Base-by-base conservation (phyloP, 1,140 invertebrate genomes). In the Carposina sasakii region DNA sequence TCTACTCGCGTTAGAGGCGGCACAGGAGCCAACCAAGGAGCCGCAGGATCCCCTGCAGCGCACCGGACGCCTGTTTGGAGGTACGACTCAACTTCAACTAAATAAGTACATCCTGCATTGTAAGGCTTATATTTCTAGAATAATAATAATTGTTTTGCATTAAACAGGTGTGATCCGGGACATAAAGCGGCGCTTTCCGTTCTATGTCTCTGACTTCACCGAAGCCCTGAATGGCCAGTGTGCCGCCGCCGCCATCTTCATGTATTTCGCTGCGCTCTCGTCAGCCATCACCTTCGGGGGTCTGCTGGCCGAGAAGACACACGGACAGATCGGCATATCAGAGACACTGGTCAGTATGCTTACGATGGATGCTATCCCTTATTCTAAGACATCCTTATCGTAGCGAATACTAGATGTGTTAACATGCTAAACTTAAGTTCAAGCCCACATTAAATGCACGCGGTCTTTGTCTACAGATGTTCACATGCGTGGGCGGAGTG, bases 201-300 rank as follows among this genome's bases (percentile, higher is more conserved):
- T 89, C 70, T 99, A 98, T 71, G 57, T 90, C 44, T 96, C 93
- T 40, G 97, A 99, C 70, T 90, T 98, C 49, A 89, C 83, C 3
- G 96, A 98, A 64, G 96, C 94, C 0, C 65, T 98, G 1, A 97
- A 93, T 75, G 88, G 91, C 0, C 95, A 97, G 67, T 96, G 95
- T 48, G 63, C 96, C 0, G 95, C 96, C 0, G 94, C 96, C 0
- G 90, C 96, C 0, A 93, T 98, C 54, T 98, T 98, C 81, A 97
- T 98, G 89, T 98, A 98, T 81, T 98, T 98, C 78, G 96, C 96
- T 20, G 95, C 94, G 22, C 86, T 98, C 0, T 96, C 96, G 6
- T 96, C 95, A 0, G 96, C 96, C 6, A 97, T 99, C 48, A 97
- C 96, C 0, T 98, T 98, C 74, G 97, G 97, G 17, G 96, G 96